Base-by-base conservation (phyloP, 2,888 invertebrate species). In the Drosophila prolongata region DNA sequence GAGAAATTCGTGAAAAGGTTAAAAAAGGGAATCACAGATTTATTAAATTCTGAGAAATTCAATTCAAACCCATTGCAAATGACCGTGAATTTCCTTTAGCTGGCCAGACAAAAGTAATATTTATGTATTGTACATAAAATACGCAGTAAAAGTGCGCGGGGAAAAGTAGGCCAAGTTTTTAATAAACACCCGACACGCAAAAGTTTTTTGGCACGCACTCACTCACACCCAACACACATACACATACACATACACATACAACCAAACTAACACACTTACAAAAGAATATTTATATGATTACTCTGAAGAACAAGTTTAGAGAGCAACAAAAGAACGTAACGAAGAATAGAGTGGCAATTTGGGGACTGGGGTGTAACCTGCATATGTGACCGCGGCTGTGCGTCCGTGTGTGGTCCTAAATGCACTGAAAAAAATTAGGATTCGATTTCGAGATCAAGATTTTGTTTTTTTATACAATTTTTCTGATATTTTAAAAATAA, bases 261-360 rank as follows among this genome's bases (percentile, higher is more conserved):
- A 11, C 43, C 38, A 65, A 46, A 47, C 68, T 53, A 81, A 83
- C 77, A 71, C 74, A 70, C 30, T 76, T 56, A 59, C 71, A 68
- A 68, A 69, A 59, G 74, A 78, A 85, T 84, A 80, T 84, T 84
- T 84, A 87, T 85, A 84, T 85, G 87, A 84, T 85, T 87, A 87
- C 77, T 76, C 71, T 62, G 71, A 68, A 52, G 64, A 62, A 80
- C 75, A 65, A 69, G 71, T 76, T 71, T 69, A 57, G 47, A 71
- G 79, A 75, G 61, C 58, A 61, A 52, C 62, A 66, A 73, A 78
- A 67, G 52, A 78, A 75, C 27, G 56, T 9, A 44, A 9, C 59
- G 43, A 53, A 55, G 50, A 54, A 44, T 40, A 74, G 38, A 67
- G 52, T 65, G 52, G 46, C 61, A 64, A 71, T 75, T 77, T 64